Percentiles rank a stretch among this genome's conserved stretches.
Conservation (phyloP, 1,140 invertebrate species). For the Zaprionus kolodkinae region DNA sequence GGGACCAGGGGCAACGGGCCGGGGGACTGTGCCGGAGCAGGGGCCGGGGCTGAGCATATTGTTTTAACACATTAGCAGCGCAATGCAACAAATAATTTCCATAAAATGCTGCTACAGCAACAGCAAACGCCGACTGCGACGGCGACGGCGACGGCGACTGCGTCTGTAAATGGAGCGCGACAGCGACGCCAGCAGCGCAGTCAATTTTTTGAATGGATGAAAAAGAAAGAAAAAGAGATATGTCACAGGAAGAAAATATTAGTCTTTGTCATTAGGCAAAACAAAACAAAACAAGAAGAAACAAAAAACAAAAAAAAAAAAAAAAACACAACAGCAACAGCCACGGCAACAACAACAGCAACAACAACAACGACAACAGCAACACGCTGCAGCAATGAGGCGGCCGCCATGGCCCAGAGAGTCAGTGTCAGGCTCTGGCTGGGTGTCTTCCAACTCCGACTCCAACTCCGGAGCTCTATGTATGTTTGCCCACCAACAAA, state of each 20-base stretch:
- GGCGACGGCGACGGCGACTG: neutral
- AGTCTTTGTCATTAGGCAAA: conserved; percentile 84
- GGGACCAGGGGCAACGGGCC: neutral
- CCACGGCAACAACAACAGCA: neutral
- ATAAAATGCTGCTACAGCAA: conserved; percentile 75
- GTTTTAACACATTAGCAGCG: conserved; percentile 84
- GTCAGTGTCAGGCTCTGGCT: conserved; percentile 5
- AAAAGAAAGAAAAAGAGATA: conserved; percentile 57
- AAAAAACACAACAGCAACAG: conserved; percentile 32
- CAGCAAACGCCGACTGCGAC: no score
- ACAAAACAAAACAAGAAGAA: conserved; percentile 60
- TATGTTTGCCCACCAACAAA: conserved; percentile 69
- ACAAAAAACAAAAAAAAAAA: conserved; percentile 32
- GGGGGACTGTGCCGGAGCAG: neutral
- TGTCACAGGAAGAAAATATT: conserved; percentile 84
- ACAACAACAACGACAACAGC: conserved; percentile 29
- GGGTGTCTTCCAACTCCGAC: conserved; percentile 14
- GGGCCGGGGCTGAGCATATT: conserved; percentile 64
- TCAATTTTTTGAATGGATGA: conserved; percentile 70
- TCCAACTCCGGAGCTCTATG: conserved; percentile 2
- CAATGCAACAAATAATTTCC: conserved; percentile 84
- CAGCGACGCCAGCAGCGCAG: conserved; percentile 41
- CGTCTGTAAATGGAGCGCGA: conserved; percentile 4
- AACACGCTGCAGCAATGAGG: conserved; percentile 6
- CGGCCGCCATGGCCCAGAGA: conserved; percentile 33